Base-by-base conservation (phyloP, 2,797 vertebrate genomes). In the Pristis pectinata region DNA sequence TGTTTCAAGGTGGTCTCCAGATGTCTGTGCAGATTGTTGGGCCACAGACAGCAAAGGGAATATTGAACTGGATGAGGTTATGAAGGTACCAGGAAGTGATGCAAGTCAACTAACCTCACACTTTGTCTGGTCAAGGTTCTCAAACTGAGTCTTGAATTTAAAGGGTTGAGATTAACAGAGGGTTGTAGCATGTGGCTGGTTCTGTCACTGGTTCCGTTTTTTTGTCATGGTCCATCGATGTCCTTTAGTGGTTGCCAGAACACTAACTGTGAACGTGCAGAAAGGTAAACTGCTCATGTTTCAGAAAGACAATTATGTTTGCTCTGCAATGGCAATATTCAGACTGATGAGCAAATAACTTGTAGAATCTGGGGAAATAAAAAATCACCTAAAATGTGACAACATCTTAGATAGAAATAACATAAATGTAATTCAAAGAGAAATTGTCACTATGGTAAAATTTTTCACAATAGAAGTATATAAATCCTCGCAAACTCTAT, bases 1-100 rank as follows among this genome's bases (percentile, higher is more conserved):
- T 74, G 44, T 74, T 94, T 94, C 92, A 76, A 76, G 70, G 70
- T 94, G 92, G 92, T 94, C 44, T 94, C 92, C 92, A 72, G 87
- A 91, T 94, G 92, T 74, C 30, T 56, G 44, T 34, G 27, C 44
- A 94, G 44, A 93, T 93, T 44, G 9, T 24, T 93, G 91, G 82
- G 91, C 19, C 49, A 93, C 70, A 56, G 67, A 41, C 41, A 53
- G 27, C 41, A 94, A 19, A 64, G 56, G 37, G 61, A 67, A 11
- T 91, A 67, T 37, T 41, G 87, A 94, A 70, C 37, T 74, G 72
- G 92, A 56, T 56, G 27, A 94, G 37, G 70, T 94, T 94, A 76
- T 94, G 24, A 76, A 17, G 44, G 30, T 34, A 76, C 44, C 44
- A 76, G 70, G 64, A 94, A 76, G 49, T n/a, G 64, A 76, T 94